These are phyloP conservation scores for Gymnarchus niloticus DNA, from an alignment of 2,113 vertebrate species.

Conservation along the genomic window DNA sequence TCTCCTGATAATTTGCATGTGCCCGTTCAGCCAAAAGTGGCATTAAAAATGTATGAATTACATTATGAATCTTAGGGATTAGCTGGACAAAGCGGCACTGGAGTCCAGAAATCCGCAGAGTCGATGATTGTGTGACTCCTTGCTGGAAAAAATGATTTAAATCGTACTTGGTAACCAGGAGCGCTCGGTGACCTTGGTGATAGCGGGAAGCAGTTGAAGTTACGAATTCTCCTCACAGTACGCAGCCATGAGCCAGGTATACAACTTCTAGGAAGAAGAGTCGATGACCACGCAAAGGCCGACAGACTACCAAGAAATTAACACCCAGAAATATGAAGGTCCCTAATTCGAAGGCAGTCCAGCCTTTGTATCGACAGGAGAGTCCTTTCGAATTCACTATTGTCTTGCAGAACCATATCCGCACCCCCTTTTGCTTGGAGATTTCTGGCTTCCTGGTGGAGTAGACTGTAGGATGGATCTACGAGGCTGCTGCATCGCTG, in stretches of 20 bases:
- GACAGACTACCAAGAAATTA: background rate
- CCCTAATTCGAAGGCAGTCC: background rate
- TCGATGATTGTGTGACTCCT: slow-evolving; percentile 34
- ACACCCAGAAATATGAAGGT: background rate
- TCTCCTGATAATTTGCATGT: background rate
- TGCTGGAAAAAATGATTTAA: slow-evolving; percentile 12
- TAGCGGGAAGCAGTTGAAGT: background rate
- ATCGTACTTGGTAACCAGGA: slow-evolving; percentile 11
- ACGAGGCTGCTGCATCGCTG: background rate
- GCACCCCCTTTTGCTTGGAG: slow-evolving; percentile 20
- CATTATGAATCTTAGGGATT: background rate
- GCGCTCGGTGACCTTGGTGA: background rate
- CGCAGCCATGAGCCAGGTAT: background rate
- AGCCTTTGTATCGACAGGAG: background rate
- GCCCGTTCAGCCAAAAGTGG: background rate
- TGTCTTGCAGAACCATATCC: slow-evolving; percentile 12
- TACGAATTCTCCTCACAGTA: too few species aligned
- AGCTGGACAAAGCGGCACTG: slow-evolving; percentile 17
- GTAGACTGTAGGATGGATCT: slow-evolving; percentile 25
- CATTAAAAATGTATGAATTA: background rate
- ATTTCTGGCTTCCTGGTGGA: background rate
- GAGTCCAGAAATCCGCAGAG: slow-evolving; percentile 26
- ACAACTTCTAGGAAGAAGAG: background rate
- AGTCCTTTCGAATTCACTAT: background rate
- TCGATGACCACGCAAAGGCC: slow-evolving; percentile 1